These are phyloP conservation scores for Microctenopoma stevenorrisi DNA, from an alignment of 2,797 vertebrate genomes.

Conservation along the genomic window DNA sequence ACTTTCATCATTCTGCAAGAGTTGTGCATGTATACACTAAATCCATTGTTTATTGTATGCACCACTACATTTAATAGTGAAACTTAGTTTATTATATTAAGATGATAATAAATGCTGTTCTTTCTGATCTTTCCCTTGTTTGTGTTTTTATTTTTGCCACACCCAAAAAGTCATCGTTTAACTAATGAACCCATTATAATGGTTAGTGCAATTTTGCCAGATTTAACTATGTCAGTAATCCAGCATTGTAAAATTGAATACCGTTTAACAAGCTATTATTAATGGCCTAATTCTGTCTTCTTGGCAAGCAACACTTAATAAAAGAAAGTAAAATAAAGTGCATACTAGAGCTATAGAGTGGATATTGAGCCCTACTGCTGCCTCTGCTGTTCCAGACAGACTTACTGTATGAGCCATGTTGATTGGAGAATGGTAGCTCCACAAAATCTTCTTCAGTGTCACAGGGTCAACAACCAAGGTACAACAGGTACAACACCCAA, in stretches of 20 bases:
- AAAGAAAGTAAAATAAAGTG: constrained; percentile 36
- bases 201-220: constrained; percentile 20
- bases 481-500: not conserved
- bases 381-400: constrained; percentile 12
- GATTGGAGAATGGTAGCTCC: constrained; percentile 16
- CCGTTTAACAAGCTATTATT: constrained; percentile 38
- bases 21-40: constrained; percentile 77
- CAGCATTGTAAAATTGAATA: constrained; percentile 1
- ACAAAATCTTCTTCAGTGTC: constrained; percentile 14
- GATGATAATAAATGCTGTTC: constrained; percentile 71
- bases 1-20: constrained; percentile 50
- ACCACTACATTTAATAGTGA: constrained; percentile 62
- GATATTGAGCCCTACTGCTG: constrained; percentile 18
- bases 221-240: constrained; percentile 43
- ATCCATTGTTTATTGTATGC: constrained; percentile 67
- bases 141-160: constrained; percentile 50
- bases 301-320: constrained; percentile 31
- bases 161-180: not conserved
- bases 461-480: not conserved
- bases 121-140: constrained; percentile 50
- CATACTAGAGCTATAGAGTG: constrained; percentile 6
- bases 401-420: constrained; percentile 16
- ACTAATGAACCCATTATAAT: constrained; percentile 5
- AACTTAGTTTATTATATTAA: constrained; percentile 77
- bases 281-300: constrained; percentile 37